Evolutionary conservation across 2,888 invertebrate species (phyloP), one percentile per base, ranked within the genome.

Genomic region (Meloe dianella): DNA sequence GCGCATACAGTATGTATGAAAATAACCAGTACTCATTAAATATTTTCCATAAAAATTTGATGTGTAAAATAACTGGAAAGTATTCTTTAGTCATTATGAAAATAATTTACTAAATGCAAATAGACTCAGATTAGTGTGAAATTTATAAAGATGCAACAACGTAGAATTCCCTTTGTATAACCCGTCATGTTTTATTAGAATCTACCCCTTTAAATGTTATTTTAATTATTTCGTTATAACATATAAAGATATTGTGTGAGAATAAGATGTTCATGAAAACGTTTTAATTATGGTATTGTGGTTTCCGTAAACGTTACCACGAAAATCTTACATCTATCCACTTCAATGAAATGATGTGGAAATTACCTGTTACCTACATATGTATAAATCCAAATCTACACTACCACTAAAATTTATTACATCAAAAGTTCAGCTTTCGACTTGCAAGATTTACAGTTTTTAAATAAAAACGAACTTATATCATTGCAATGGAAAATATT

Each of bases 1-100:
- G 63, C 69, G 72, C 71, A 70, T 73, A 75, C 73, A 74, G 73
- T 72, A 74, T 77, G 27, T 27, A 0, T 14, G 12, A 71, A 70
- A 75, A 75, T 76, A 73, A 72, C n/a, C n/a, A n/a, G n/a, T 74
- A 77, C 75, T 78, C 78, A 76, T 78, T 80, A 79, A 78, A 77
- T 77, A 78, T 79, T 78, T 76, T 78, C 75, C 67, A 68, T 70
- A 68, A 75, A 78, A 76, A 74, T 68, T 76, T 75, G 10, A 12
- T 22, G 51, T 51, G 2, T 12, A 9, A 30, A 68, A 67, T 63
- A 66, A 71, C 60, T 35, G 41, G 9, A 59, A 64, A 51, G 20
- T 38, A 27, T 51, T 59, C 32, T 59, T 59, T n/a, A n/a, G n/a
- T n/a, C 59, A 24, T 47, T 35, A 27, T 51, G 41, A 41, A 61